Conservation (phyloP, 2,113 vertebrate genomes). For the Amblyopsis rosae region DNA sequence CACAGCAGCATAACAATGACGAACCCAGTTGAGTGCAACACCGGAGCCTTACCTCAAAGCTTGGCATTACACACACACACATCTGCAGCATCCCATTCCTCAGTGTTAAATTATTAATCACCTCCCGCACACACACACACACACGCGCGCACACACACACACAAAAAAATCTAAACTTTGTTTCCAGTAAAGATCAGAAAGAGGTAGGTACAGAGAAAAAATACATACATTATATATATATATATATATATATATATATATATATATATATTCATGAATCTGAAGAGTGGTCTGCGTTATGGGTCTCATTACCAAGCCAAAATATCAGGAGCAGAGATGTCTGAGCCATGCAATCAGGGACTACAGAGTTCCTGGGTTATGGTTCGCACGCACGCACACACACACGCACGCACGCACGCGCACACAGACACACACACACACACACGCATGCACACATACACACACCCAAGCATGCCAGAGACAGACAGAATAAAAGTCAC, state of each 20-base stretch:
- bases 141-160: too few relatives aligned
- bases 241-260: too few relatives aligned
- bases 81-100: too few relatives aligned
- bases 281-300: constrained; percentile 24
- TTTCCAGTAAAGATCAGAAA: too few relatives aligned
- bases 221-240: too few relatives aligned
- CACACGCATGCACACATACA: constrained; percentile 6
- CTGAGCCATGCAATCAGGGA: constrained; percentile 19
- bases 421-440: constrained; percentile 10
- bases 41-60: too few relatives aligned
- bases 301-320: constrained; percentile 49
- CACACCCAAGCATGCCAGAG: constrained; percentile 5
- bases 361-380: constrained; percentile 18
- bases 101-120: too few relatives aligned
- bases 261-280: constrained; percentile 33
- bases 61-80: too few relatives aligned
- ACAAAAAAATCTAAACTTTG: too few relatives aligned
- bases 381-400: constrained; percentile 2
- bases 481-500: background rate
- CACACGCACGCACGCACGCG: background rate
- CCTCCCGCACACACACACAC: too few relatives aligned
- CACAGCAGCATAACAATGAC: too few relatives aligned
- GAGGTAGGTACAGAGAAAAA: too few relatives aligned
- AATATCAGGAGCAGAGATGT: constrained; percentile 36
- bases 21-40: background rate